Percentiles rank a stretch among this genome's conserved stretches.
Evolutionary conservation across 2,888 invertebrate species (phyloP).

Genomic region (Cheilosia scutellata): DNA sequence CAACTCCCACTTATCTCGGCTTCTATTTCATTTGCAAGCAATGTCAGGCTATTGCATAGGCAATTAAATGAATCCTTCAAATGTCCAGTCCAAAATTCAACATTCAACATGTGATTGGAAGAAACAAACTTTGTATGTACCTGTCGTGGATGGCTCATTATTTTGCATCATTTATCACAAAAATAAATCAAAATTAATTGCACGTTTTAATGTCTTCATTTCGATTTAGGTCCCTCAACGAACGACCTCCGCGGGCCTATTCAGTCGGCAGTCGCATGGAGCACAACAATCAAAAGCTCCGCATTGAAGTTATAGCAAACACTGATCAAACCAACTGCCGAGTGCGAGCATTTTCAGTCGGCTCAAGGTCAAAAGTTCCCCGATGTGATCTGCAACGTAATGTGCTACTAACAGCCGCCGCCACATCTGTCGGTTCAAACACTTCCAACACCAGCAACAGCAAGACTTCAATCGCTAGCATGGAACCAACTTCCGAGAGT

Average conservation of each 20-base stretch:
- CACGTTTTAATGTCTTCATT: background rate
- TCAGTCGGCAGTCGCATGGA: conserved; percentile 94
- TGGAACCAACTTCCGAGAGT: conserved; percentile 76
- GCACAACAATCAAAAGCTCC: conserved; percentile 85
- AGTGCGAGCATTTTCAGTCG: conserved; percentile 91
- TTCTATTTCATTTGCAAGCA: too few relatives aligned
- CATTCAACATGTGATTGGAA: too few relatives aligned
- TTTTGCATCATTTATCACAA: too few relatives aligned
- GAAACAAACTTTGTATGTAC: too few relatives aligned
- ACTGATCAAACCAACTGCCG: conserved; percentile 85
- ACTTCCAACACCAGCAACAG: conserved; percentile 78
- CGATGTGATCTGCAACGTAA: conserved; percentile 81
- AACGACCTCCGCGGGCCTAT: conserved; percentile 90
- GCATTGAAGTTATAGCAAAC: conserved; percentile 84
- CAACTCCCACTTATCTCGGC: too few relatives aligned
- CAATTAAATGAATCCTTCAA: too few relatives aligned
- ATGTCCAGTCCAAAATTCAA: too few relatives aligned
- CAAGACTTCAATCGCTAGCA: conserved; percentile 75
- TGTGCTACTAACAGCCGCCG: conserved; percentile 79
- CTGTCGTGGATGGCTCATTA: too few relatives aligned
- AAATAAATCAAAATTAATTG: background rate
- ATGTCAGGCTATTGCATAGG: too few relatives aligned
- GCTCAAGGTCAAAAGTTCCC: conserved; percentile 87
- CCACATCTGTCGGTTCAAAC: conserved; percentile 68
- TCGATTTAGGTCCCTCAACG: conserved; percentile 78